Percentiles rank a stretch among this genome's conserved stretches.
Conservation (phyloP, 2,797 vertebrate species). For the Sebastes aleutianus region DNA sequence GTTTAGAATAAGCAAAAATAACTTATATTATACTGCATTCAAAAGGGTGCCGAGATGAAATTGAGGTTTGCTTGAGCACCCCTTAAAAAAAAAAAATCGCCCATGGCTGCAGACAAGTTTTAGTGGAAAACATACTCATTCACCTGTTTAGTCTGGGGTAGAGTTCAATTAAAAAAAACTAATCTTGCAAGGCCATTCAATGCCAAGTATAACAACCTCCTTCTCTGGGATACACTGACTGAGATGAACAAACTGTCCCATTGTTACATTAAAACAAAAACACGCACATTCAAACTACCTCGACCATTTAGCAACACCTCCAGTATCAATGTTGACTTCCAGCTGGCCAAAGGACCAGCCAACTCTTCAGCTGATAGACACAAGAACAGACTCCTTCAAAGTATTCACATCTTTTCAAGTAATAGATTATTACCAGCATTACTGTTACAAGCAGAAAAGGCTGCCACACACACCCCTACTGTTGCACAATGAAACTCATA, state of each 20-base stretch:
- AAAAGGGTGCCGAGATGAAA: too few relatives aligned
- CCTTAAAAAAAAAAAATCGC: too few relatives aligned
- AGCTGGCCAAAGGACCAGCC: constrained; percentile 1
- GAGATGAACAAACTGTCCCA: neutral
- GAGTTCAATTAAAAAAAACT: neutral
- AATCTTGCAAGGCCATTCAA: neutral
- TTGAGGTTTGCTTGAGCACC: too few relatives aligned
- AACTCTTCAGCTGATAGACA: neutral
- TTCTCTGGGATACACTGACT: neutral
- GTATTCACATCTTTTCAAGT: neutral
- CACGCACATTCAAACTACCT: neutral
- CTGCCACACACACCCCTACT: constrained; percentile 20
- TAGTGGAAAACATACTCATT: neutral
- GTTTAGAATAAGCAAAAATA: too few relatives aligned
- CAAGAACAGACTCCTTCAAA: neutral
- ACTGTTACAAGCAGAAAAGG: constrained; percentile 6
- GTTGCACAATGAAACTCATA: constrained; percentile 32
- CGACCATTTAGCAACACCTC: neutral
- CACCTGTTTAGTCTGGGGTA: neutral
- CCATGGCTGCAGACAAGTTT: neutral
- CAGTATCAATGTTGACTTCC: neutral
- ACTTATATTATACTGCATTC: too few relatives aligned
- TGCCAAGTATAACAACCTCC: neutral
- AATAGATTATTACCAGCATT: constrained; percentile 20
- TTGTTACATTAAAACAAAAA: neutral